Base-by-base conservation (phyloP, 2,888 invertebrate genomes). In the Megaustenia siamemsis region DNA sequence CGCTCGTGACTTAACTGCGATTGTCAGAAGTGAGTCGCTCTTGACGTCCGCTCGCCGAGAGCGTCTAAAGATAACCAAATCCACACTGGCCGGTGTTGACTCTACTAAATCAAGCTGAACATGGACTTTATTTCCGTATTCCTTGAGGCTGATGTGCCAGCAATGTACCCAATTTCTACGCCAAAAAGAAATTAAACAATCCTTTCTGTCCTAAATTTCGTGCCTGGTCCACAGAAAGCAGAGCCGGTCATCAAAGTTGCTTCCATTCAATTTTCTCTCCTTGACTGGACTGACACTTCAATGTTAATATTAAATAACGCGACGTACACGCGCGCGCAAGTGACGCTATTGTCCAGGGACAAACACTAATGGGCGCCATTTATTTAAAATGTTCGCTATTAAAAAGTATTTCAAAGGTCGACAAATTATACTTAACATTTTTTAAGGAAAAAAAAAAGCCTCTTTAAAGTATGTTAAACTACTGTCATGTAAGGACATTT, bases 1-100 rank as follows among this genome's bases (percentile, higher is more conserved):
- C 43, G 77, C 77, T 77, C 77, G 77, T 77, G 77, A 77, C 77
- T 77, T 38, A 77, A 77, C 56, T 77, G 0, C 32, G 43, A 78
- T 43, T 78, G 40, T 56, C 63, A 24, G n/a, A 77, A 40, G 60
- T 38, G 56, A 43, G 66, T 45, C 15, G 1, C 63, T 28, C 28
- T 63, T 78, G 43, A 63, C 78, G 63, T 78, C 63, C 15, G 43
- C 63, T 5, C 45, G 21, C 28, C 15, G 5, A 38, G 32, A 40
- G 24, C 21, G 12, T 38, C 60, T 24, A 60, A 3, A 38, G 76
- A 56, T 60, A 60, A 60, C 76, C 38, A 60, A 21, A 60, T 77
- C 40, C 56, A 77, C 60, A 45, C 38, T 77, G 76, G 60, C 78
- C 43, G 66, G 28, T 78, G 78, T 78, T 78, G 78, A 78, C 78